Percentiles rank a stretch among this genome's conserved stretches.
These are phyloP conservation scores for Ceuthmochares aereus DNA, from an alignment of 2,113 vertebrate species.

Conservation along the genomic window DNA sequence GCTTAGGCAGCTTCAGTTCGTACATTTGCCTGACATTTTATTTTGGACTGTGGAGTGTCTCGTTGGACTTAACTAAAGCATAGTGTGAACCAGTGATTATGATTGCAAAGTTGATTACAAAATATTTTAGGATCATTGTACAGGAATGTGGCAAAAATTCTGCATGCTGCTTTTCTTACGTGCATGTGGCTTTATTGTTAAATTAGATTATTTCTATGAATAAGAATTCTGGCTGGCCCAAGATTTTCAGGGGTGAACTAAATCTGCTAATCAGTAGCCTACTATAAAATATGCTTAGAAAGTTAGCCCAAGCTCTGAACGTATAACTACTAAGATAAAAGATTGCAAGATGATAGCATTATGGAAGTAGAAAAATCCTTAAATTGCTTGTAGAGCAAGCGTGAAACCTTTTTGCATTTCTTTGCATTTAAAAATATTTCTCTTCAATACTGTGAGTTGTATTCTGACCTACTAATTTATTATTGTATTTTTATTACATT, in stretches of 20 bases:
- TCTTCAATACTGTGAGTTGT: not conserved
- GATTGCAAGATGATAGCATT: not conserved
- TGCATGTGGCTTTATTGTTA: not conserved
- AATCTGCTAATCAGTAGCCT: not conserved
- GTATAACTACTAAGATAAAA: not conserved
- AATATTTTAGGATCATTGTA: not conserved
- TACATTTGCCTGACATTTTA: not conserved
- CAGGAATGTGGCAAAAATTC: not conserved
- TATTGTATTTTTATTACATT: not conserved
- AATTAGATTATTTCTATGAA: conserved; percentile 25
- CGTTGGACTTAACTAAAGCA: not conserved
- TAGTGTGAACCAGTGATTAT: not conserved
- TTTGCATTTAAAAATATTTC: not conserved
- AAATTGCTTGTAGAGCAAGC: not conserved
- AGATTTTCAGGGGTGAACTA: not conserved
- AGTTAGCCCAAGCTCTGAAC: not conserved
- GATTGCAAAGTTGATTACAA: not conserved
- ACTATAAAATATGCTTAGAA: not conserved
- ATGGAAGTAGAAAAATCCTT: not conserved
- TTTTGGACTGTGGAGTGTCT: not conserved
- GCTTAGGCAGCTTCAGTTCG: not conserved
- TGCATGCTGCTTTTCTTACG: not conserved
- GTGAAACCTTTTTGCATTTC: not conserved
- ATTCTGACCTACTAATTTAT: not conserved
- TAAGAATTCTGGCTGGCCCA: not conserved